Conservation (phyloP, 30 jellyfish, hydroid and myxozoan species). For the Cassiopea andromeda region DNA sequence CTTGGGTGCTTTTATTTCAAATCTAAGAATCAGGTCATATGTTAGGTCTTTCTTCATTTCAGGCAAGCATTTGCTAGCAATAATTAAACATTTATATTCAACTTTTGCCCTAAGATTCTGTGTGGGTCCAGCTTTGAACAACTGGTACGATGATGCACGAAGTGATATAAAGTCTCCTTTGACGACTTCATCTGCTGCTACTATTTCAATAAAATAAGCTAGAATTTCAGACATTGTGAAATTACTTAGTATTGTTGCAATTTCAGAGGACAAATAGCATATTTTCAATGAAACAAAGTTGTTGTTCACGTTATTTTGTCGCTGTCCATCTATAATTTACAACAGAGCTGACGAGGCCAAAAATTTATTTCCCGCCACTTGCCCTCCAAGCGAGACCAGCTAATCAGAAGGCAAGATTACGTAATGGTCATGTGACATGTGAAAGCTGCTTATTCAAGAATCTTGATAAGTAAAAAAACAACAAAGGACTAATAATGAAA, state of each 20-base stretch:
- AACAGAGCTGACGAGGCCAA: background rate
- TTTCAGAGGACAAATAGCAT: background rate
- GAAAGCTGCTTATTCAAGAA: background rate
- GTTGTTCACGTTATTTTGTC: background rate
- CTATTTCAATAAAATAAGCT: background rate
- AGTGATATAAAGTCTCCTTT: background rate
- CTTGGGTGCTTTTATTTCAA: background rate
- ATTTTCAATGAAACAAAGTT: background rate
- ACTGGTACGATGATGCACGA: background rate
- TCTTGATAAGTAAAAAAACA: background rate
- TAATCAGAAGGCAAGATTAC: constrained; percentile 2
- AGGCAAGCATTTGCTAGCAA: background rate
- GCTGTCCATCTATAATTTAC: background rate
- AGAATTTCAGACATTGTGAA: background rate
- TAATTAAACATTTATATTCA: background rate
- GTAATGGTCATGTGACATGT: background rate
- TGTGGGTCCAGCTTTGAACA: background rate
- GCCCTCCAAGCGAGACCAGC: constrained; percentile 11
- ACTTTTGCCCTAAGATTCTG: background rate
- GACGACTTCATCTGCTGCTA: too few relatives aligned
- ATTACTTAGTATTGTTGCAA: background rate
- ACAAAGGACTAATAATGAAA: too few relatives aligned
- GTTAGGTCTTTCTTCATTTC: background rate
- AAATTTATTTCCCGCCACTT: background rate
- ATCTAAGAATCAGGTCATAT: background rate